Conservation (phyloP, 1,140 invertebrate species). For the Nephila pilipes region DNA sequence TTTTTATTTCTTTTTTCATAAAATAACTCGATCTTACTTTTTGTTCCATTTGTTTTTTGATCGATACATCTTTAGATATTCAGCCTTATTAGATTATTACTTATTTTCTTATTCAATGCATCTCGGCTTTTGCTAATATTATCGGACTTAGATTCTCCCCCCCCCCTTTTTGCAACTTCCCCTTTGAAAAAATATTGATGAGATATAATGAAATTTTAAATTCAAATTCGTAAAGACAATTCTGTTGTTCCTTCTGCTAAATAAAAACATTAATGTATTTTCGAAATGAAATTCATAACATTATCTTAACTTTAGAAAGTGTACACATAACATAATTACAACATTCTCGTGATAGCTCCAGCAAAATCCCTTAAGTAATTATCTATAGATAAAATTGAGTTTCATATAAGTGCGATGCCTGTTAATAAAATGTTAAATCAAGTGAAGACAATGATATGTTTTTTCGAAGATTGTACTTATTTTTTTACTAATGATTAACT, state of each 20-base stretch:
- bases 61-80: not conserved
- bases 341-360: not conserved
- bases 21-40: not conserved
- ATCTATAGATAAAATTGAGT: too few species aligned
- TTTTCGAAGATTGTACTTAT: too few species aligned
- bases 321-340: not conserved
- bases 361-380: too few species aligned
- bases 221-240: not conserved
- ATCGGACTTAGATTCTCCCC: not conserved
- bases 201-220: not conserved
- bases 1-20: not conserved
- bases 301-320: not conserved
- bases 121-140: slow-evolving; percentile 5
- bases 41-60: not conserved
- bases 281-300: not conserved
- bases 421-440: too few species aligned
- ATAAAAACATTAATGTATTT: not conserved
- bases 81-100: slow-evolving; percentile 2
- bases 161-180: not conserved
- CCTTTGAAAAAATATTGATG: not conserved
- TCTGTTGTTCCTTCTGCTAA: not conserved
- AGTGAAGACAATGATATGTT: too few species aligned
- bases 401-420: too few species aligned
- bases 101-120: not conserved
- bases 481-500: too few species aligned